Base-by-base conservation (phyloP, 2,797 vertebrate genomes). In the Sparidentex hasta region DNA sequence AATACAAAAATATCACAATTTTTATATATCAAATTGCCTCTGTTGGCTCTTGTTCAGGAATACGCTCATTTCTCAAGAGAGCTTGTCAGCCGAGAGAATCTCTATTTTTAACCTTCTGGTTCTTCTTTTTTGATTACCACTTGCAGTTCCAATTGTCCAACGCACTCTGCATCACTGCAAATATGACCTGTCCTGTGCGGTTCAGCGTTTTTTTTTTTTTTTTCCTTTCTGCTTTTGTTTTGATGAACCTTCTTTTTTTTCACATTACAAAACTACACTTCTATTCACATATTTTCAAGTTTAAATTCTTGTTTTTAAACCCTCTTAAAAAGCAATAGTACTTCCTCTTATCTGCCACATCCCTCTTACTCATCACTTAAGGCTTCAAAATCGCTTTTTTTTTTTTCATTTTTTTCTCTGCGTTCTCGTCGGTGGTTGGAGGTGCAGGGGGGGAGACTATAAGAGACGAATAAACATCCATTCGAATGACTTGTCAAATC, bases 1-100 rank as follows among this genome's bases (percentile, higher is more conserved):
- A 95, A 96, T 98, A 98, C 96, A 98, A 98, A 98, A 98, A 97
- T 97, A 97, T 96, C 95, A 98, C 96, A 96, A 95, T 96, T 96
- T 93, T 94, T 96, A 96, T 95, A 95, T 96, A 96, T 97, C 96
- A 96, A 96, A 96, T 93, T 90, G 94, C 95, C 95, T 95, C 89
- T 90, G 90, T 92, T 92, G 95, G 95, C 94, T 96, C 93, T 95
- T 95, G 93, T 94, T 95, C 95, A 94, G 94, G 93, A 95, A 95
- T 92, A 93, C 84, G 89, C 92, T 89, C 88, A 77, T 86, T 80
- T 93, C 88, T 92, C 90, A 67, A 90, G 90, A 87, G 89, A 94
- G 88, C 85, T 84, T 52, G 85, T 90, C 81, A 77, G 90, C 90
- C 71, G 75, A 93, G 90, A 94, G 82, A 85, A 92, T 92, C 85